A percentile compares a stretch with the other conserved stretches of the same genome.
phyloP scores from a whole-genome alignment of 2,888 invertebrate genomes.

The Crematogaster levior region DNA sequence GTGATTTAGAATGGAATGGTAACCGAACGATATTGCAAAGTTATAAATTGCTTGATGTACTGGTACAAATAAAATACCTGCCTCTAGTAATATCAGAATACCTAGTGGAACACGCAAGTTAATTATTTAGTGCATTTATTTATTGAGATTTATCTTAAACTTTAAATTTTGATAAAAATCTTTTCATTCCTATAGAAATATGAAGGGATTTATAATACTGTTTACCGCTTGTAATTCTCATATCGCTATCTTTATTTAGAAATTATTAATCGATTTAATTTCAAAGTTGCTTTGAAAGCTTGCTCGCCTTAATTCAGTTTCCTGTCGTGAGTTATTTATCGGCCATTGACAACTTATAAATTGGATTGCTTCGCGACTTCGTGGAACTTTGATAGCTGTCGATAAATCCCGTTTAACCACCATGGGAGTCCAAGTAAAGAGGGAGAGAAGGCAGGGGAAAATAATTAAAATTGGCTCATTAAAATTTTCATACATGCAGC shows the following conservation, averaged over 20 bases:
- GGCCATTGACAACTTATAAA: constrained; percentile 53
- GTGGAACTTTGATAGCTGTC: constrained; percentile 48
- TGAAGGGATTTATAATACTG: neutral
- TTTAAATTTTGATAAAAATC: neutral
- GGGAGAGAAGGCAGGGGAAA: constrained; percentile 5
- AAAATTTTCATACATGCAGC: constrained; percentile 36
- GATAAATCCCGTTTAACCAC: constrained; percentile 51
- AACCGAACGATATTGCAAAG: neutral
- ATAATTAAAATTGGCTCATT: constrained; percentile 53
- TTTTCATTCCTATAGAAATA: neutral
- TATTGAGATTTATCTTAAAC: neutral
- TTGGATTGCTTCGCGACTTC: constrained; percentile 48
- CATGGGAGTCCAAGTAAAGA: constrained; percentile 14
- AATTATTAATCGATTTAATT: constrained; percentile 46
- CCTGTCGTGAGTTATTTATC: constrained; percentile 51
- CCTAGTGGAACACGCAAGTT: neutral
- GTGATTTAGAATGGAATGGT: constrained; percentile 32
- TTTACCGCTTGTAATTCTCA: neutral
- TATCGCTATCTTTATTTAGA: constrained; percentile 5
- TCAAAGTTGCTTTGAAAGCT: constrained; percentile 28
- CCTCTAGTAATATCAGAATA: neutral
- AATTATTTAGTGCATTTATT: neutral
- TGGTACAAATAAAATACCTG: neutral
- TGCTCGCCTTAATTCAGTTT: constrained; percentile 31
- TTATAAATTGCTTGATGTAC: neutral